Percentiles rank a stretch among this genome's conserved stretches.
Conservation (phyloP, 2,888 invertebrate genomes). For the Cactoblastis cactorum region DNA sequence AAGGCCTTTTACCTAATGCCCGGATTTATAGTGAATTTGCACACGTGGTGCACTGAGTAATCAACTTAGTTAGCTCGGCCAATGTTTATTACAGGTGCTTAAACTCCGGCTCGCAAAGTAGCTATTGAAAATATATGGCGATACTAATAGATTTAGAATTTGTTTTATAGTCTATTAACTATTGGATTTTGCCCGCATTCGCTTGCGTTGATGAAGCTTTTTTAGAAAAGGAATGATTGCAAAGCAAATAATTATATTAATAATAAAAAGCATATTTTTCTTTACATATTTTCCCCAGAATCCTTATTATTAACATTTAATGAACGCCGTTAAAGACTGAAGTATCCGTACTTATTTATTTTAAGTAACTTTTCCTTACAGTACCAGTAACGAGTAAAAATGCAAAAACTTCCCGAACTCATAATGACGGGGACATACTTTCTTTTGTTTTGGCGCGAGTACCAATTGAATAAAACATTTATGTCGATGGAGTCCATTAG, state of each 20-base stretch:
- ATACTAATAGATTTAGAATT: not conserved
- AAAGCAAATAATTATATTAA: no score
- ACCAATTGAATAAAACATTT: constrained; percentile 76
- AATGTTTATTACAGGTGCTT: constrained; percentile 19
- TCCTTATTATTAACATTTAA: constrained; percentile 1
- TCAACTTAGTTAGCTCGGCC: constrained; percentile 36
- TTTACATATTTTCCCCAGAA: not conserved
- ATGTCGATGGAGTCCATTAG: constrained; percentile 74
- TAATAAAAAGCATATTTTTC: no score
- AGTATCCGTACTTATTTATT: constrained; percentile 43
- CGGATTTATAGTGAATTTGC: constrained; percentile 70
- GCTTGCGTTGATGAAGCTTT: not conserved
- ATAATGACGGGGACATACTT: constrained; percentile 69
- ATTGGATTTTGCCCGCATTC: not conserved
- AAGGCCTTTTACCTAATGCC: constrained; percentile 74
- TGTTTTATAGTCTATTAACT: not conserved
- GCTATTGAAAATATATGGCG: constrained; percentile 15
- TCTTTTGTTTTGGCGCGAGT: constrained; percentile 70
- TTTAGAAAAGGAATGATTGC: no score
- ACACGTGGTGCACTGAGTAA: constrained; percentile 60
- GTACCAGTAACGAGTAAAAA: constrained; percentile 61
- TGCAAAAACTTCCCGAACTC: constrained; percentile 64
- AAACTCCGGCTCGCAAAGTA: constrained; percentile 11
- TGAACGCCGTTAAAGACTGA: constrained; percentile 20
- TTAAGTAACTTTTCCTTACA: constrained; percentile 31